These are phyloP conservation scores for Sussaba pulchella DNA, from an alignment of 2,888 invertebrate species.

Conservation along the genomic window DNA sequence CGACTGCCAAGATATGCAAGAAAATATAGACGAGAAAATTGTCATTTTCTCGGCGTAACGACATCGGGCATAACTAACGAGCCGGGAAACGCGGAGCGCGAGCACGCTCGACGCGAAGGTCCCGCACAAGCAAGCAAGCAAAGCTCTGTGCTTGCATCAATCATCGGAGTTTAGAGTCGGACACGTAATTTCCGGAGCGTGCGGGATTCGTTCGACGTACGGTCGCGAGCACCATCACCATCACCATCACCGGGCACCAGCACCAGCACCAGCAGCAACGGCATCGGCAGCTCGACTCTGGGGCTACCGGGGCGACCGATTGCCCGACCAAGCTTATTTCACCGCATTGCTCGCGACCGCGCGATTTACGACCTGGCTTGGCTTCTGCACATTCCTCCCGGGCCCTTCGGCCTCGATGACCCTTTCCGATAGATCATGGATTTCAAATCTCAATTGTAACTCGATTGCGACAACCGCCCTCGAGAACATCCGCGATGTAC, in stretches of 20 bases:
- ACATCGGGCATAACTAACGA: slow-evolving; percentile 21
- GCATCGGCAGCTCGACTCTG: slow-evolving; percentile 55
- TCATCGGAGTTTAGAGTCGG: slow-evolving; percentile 83
- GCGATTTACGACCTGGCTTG: slow-evolving; percentile 41
- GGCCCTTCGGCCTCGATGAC: slow-evolving; percentile 25
- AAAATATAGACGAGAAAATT: neutral
- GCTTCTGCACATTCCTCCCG: neutral
- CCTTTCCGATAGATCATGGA: slow-evolving; percentile 36
- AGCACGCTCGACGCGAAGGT: neutral
- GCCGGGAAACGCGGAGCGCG: slow-evolving; percentile 6
- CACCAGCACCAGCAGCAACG: slow-evolving; percentile 49
- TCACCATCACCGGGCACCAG: too few relatives aligned
- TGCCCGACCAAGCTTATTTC: slow-evolving; percentile 43
- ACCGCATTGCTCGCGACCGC: slow-evolving; percentile 25
- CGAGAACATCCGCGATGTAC: neutral
- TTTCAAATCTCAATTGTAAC: slow-evolving; percentile 18
- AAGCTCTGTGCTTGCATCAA: slow-evolving; percentile 78
- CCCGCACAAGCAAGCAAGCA: slow-evolving; percentile 15
- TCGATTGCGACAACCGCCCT: slow-evolving; percentile 9
- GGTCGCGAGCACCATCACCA: slow-evolving; percentile 69
- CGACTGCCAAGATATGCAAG: neutral
- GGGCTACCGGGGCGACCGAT: slow-evolving; percentile 17
- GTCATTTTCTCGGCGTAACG: slow-evolving; percentile 14
- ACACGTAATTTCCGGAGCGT: slow-evolving; percentile 84
- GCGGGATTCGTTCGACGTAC: slow-evolving; percentile 80